These are phyloP conservation scores for Astreopora myriophthalma DNA, from an alignment of 64 coral and sea anemone species.

Conservation along the genomic window DNA sequence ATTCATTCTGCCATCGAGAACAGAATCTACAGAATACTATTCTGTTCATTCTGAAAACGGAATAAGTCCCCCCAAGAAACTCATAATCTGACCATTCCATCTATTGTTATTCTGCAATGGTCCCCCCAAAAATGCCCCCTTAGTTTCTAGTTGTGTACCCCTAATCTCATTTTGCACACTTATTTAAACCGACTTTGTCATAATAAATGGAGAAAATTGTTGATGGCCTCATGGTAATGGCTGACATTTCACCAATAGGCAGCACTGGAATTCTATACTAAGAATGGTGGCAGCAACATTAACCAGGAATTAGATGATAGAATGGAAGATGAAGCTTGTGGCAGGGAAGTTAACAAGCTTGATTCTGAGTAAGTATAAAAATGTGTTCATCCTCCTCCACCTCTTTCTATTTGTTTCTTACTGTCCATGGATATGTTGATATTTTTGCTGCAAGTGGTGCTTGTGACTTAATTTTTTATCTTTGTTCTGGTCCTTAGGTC, in stretches of 20 bases:
- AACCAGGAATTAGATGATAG: not conserved
- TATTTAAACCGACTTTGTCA: not conserved
- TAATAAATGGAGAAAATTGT: not conserved
- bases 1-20: too few relatives aligned
- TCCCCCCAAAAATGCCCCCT: too few relatives aligned
- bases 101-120: too few relatives aligned
- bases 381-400: not conserved
- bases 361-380: not conserved
- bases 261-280: not conserved
- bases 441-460: not conserved
- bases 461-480: not conserved
- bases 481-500: not conserved
- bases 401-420: too few relatives aligned
- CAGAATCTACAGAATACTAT: too few relatives aligned
- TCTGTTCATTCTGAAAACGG: too few relatives aligned
- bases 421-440: not conserved
- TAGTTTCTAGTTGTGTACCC: too few relatives aligned
- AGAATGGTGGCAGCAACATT: not conserved
- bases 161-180: too few relatives aligned
- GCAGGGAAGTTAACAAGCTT: not conserved
- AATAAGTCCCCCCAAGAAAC: too few relatives aligned
- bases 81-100: too few relatives aligned
- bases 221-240: not conserved
- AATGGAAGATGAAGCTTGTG: not conserved
- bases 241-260: not conserved